Base-by-base conservation (phyloP, 1,140 invertebrate species). In the Helicorthomorpha holstii region DNA sequence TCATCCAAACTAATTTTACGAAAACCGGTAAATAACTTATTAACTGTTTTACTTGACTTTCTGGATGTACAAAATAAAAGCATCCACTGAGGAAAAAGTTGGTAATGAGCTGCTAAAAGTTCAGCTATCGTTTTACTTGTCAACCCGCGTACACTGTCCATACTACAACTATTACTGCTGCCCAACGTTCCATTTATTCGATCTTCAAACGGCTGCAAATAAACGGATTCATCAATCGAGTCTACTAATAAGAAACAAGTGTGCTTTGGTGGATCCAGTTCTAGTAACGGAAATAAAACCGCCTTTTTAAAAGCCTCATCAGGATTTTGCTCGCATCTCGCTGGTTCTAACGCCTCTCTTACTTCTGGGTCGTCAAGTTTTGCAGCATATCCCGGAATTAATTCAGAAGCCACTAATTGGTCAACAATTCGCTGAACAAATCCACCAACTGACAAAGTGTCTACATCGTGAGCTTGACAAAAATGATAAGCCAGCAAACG, bases 61-160 rank as follows among this genome's bases (percentile, higher is more conserved):
- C 89, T 74, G 0, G 89, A 87, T 0, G 90, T 92, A 62, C 87
- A 89, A 0, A 96, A 81, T 0, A 95, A 73, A 41, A 94, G 73
- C 27, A 97, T 66, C 91, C 91, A 97, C 55, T 83, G 83, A 1
- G 91, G 92, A 59, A 97, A 81, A n/a, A 92, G 67, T 59, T 92
- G 84, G 62, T 92, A 87, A 65, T 92, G 85, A 56, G 83, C 83
- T 0, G 87, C 82, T 22, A 95, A 66, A 4, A 95, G 70, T 59
- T 90, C 85, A 0, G 84, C 85, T 16, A 93, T 87, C 14, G 82
- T 87, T 51, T 76, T 72, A 45, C 71, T 75, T 60, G 16, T 34
- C 29, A 34, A 7, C 29, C 29, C 7, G 7, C 29, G 7, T 34
- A 7, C 29, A 34, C 16, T 34, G 7, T 16, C 29, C 7, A 16